Evolutionary conservation across 2,888 invertebrate species (phyloP), one percentile per base, ranked within the genome.

Genomic region (Tenthredo livida): DNA sequence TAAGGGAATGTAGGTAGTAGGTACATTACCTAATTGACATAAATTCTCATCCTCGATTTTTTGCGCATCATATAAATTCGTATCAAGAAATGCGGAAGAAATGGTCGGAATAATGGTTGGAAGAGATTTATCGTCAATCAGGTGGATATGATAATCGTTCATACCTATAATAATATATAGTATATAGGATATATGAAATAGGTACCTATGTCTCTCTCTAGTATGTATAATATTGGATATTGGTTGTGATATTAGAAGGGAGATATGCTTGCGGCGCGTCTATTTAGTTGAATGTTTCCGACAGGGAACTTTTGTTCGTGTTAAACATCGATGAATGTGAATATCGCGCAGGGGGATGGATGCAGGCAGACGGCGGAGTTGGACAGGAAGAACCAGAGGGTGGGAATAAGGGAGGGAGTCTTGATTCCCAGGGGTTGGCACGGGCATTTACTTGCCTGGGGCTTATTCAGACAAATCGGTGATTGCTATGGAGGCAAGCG

Each of bases 391-490:
- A 70, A 40, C 70, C 67, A 25, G 47, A 75, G 86, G 54, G 84
- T 37, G 65, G 12, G 47, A 67, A 21, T 84, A 47, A 54, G 61
- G 54, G 29, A 6, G 25, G 72, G 80, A n/a, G 89, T 88, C 89
- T 90, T 91, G 91, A 90, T 92, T 91, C 91, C 91, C 90, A 89
- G 88, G 91, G 91, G 90, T 91, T 91, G 90, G 90, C 90, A 88
- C 87, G 89, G 91, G 91, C 91, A 90, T 92, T 90, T 92, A 92
- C 92, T 92, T 91, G 92, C 92, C 92, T 89, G 90, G 90, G 92
- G 92, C 92, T 92, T 91, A 92, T 92, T 92, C 92, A 92, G 92
- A 92, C 92, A 92, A 92, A 92, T 92, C 92, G 92, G 92, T 92
- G 92, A 92, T 92, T 92, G 92, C 92, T 92, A 90, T 88, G 90